phyloP scores from a whole-genome alignment of 2,888 invertebrate species.

The Drosophila birchii region DNA sequence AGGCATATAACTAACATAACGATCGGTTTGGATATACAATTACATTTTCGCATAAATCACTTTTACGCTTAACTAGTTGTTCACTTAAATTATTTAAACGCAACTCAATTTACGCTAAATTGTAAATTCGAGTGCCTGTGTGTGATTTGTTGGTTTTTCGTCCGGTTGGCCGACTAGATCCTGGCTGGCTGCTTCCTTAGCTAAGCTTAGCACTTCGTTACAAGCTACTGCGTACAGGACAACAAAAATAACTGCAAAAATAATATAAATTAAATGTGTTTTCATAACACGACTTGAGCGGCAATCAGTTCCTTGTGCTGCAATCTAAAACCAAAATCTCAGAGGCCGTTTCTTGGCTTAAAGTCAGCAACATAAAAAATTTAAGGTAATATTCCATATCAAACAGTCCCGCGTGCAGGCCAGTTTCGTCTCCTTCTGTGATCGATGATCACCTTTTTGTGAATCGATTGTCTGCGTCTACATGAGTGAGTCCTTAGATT shows the following conservation, averaged over 20 bases:
- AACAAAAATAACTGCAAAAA: background rate
- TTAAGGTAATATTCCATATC: background rate
- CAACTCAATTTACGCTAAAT: constrained; percentile 10
- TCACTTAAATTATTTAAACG: background rate
- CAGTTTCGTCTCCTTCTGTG: background rate
- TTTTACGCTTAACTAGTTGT: constrained; percentile 9
- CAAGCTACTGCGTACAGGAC: background rate
- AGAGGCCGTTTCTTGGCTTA: background rate
- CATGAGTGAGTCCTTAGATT: constrained; percentile 43
- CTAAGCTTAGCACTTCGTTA: background rate
- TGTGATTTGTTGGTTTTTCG: constrained; percentile 1
- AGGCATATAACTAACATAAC: constrained; percentile 26
- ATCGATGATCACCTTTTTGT: background rate
- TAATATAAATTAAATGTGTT: background rate
- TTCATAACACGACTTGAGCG: constrained; percentile 13
- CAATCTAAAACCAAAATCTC: no score
- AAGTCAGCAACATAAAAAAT: background rate
- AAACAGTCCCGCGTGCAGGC: background rate
- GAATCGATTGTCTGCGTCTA: constrained; percentile 8
- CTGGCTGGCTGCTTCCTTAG: background rate
- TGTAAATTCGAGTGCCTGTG: constrained; percentile 1
- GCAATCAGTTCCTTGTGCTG: background rate
- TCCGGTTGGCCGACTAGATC: constrained; percentile 23
- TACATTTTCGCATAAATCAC: constrained; percentile 1
- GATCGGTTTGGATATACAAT: constrained; percentile 1